Evolutionary conservation across 2,888 invertebrate species (phyloP).

Genomic region (Hypomecis atomaria): DNA sequence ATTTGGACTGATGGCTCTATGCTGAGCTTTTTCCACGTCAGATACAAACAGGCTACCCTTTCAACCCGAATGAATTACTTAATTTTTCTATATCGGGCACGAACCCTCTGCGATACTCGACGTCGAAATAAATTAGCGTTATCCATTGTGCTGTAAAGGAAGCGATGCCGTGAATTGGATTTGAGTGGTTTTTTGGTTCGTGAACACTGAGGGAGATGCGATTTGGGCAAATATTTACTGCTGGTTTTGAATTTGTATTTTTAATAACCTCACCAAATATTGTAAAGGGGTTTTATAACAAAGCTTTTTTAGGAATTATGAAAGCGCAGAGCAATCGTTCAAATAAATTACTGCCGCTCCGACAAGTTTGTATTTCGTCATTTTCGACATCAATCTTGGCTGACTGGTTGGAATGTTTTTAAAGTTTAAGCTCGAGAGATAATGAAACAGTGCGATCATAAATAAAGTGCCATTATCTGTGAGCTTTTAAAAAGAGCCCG

Average conservation of each 20-base stretch:
- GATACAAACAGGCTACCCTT: conserved; percentile 78
- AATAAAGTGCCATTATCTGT: conserved; percentile 38
- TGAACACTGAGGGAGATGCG: conserved; percentile 55
- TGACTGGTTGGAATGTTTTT: conserved; percentile 31
- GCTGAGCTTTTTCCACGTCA: conserved; percentile 75
- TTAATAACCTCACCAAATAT: conserved; percentile 34
- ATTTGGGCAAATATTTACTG: conserved; percentile 59
- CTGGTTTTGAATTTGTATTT: conserved; percentile 40
- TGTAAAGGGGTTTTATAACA: conserved; percentile 20
- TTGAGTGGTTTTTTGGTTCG: conserved; percentile 62
- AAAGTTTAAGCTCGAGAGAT: conserved; percentile 34
- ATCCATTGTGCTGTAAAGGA: conserved; percentile 64
- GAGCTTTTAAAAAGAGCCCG: conserved; percentile 34
- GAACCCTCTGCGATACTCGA: conserved; percentile 65
- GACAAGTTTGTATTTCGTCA: conserved; percentile 27
- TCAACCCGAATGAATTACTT: conserved; percentile 81
- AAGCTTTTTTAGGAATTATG: conserved; percentile 18
- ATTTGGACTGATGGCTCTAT: conserved; percentile 72
- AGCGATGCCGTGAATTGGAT: conserved; percentile 60
- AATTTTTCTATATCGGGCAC: conserved; percentile 76
- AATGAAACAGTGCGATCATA: conserved; percentile 45
- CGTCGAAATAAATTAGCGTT: conserved; percentile 78
- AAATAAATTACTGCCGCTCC: conserved; percentile 30
- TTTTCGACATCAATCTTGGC: conserved; percentile 36
- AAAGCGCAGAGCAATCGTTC: conserved; percentile 14